Percentiles rank a stretch among this genome's conserved stretches.
Evolutionary conservation across 2,113 vertebrate species (phyloP).

Genomic region (Bambusicola thoracicus): DNA sequence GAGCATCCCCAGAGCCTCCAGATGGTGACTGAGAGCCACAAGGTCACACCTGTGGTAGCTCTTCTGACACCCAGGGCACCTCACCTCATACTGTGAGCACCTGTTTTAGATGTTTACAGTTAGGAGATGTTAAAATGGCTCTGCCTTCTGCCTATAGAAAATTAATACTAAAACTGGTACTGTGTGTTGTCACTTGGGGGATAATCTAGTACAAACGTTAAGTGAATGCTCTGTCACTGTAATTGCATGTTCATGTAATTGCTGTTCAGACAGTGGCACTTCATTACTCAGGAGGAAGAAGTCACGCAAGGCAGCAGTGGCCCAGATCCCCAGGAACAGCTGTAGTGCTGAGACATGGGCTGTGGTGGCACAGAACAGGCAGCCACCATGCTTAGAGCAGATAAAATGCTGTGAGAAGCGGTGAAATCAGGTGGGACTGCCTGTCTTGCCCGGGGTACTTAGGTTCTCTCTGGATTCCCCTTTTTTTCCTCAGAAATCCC

Average conservation of each 20-base stretch:
- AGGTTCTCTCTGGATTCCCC: background rate
- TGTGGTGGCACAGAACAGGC: background rate
- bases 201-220: background rate
- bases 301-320: background rate
- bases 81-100: no score
- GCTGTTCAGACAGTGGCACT: background rate
- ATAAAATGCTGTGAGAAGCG: background rate
- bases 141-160: background rate
- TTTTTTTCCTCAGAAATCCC: background rate
- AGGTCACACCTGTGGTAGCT: background rate
- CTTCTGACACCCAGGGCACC: background rate
- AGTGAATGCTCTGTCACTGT: background rate
- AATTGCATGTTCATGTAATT: background rate
- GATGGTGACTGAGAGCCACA: no score
- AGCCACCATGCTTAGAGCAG: background rate
- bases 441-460: no score
- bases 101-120: background rate
- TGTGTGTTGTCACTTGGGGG: background rate
- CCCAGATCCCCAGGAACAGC: background rate
- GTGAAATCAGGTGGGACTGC: background rate
- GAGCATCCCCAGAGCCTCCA: background rate
- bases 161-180: background rate
- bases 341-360: rapidly evolving
- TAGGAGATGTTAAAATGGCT: background rate
- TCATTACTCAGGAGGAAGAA: background rate